These are phyloP conservation scores for Scyliorhinus canicula DNA, from an alignment of 2,797 vertebrate genomes.

Conservation along the genomic window DNA sequence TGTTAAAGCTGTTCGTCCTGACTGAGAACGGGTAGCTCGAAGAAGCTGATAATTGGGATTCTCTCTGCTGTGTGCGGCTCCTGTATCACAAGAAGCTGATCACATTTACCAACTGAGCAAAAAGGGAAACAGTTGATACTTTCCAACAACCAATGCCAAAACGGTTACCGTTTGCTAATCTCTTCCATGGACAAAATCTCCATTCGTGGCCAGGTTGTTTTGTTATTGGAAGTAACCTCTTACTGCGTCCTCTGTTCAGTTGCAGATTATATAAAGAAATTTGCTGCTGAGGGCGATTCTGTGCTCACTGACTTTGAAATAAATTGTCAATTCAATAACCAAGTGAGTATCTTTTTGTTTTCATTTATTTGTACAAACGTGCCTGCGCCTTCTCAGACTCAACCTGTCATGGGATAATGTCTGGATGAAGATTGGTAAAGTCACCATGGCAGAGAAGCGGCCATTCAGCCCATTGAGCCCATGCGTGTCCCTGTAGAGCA, in stretches of 20 bases:
- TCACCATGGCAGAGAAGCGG: neutral
- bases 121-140: neutral
- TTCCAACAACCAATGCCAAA: neutral
- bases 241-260: constrained; percentile 1
- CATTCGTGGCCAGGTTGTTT: neutral
- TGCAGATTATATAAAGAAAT: constrained; percentile 31
- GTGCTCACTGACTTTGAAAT: constrained; percentile 12
- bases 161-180: neutral
- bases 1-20: neutral
- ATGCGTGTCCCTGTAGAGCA: neutral
- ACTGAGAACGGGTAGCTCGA: neutral
- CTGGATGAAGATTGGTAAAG: neutral
- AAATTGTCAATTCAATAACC: neutral
- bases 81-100: too few species aligned
- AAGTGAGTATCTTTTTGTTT: neutral
- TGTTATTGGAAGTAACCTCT: neutral
- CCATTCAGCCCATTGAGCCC: neutral
- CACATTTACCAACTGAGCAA: neutral
- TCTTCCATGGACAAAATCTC: neutral
- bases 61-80: neutral
- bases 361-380: neutral
- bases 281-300: neutral
- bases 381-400: neutral
- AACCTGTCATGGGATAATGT: too few species aligned
- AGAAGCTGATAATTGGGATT: neutral